Conservation (phyloP, 2,888 invertebrate species). For the Adineta ricciae region DNA sequence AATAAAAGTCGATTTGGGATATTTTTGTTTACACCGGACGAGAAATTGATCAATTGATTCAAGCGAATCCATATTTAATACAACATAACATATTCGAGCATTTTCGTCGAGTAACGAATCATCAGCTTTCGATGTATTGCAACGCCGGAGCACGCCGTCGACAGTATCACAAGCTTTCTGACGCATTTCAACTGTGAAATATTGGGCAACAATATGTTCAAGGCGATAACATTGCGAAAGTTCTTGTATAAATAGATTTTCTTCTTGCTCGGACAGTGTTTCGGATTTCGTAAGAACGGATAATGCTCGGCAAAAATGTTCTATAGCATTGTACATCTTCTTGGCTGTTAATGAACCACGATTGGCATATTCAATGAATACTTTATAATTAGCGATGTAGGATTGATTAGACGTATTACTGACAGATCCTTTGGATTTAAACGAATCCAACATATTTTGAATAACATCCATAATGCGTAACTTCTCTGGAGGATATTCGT, state of each 20-base stretch:
- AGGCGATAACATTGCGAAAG: not conserved
- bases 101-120: not conserved
- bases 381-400: no score
- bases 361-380: no score
- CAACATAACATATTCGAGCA: not conserved
- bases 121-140: not conserved
- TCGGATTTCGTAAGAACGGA: no score
- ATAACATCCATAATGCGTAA: not conserved
- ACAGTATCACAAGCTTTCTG: not conserved
- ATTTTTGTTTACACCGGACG: not conserved
- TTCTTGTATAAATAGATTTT: not conserved
- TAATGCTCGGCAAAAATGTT: no score
- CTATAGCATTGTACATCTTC: no score
- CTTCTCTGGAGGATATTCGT: not conserved
- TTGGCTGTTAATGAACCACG: no score
- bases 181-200: not conserved
- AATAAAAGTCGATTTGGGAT: not conserved
- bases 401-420: not conserved
- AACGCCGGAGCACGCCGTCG: not conserved
- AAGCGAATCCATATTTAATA: not conserved
- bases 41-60: constrained; percentile 1
- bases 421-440: not conserved
- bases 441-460: no score
- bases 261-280: no score
- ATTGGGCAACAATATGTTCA: not conserved